phyloP scores from a whole-genome alignment of 2,888 invertebrate species.

The Polydrusus pterygomalis region DNA sequence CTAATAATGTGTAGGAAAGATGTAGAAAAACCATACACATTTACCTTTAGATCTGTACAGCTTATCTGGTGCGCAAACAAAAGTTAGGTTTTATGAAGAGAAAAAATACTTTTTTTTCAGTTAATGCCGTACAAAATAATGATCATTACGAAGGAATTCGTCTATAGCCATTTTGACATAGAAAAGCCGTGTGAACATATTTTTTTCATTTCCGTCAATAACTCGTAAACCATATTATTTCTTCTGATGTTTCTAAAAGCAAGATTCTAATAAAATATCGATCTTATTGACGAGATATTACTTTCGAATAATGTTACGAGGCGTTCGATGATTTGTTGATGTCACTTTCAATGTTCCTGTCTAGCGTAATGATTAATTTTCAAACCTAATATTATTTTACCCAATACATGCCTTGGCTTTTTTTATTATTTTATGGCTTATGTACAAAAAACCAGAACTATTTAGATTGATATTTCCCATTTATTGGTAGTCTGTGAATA shows the following conservation, averaged over 20 bases:
- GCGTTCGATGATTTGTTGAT: conserved; percentile 60
- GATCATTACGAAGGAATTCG: too few relatives aligned
- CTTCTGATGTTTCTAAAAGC: conserved; percentile 14
- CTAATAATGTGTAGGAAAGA: too few relatives aligned
- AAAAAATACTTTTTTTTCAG: too few relatives aligned
- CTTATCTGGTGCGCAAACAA: too few relatives aligned
- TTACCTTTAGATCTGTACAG: too few relatives aligned
- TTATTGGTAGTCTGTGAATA: too few relatives aligned
- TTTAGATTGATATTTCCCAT: too few relatives aligned
- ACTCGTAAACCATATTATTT: conserved; percentile 24
- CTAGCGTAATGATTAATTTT: conserved; percentile 39
- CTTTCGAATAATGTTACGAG: conserved; percentile 36
- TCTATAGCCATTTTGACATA: not conserved
- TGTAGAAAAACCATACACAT: too few relatives aligned
- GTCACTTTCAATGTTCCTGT: conserved; percentile 42
- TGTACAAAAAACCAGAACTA: too few relatives aligned
- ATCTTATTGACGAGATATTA: conserved; percentile 29
- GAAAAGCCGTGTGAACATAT: not conserved
- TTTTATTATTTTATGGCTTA: too few relatives aligned
- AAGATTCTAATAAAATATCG: not conserved
- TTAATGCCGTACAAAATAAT: too few relatives aligned
- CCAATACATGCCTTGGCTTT: conserved; percentile 3
- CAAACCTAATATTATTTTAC: conserved; percentile 40
- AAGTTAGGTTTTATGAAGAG: too few relatives aligned
- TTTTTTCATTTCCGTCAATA: not conserved